Base-by-base conservation (phyloP, 2,113 vertebrate species). In the Etia nguti region DNA sequence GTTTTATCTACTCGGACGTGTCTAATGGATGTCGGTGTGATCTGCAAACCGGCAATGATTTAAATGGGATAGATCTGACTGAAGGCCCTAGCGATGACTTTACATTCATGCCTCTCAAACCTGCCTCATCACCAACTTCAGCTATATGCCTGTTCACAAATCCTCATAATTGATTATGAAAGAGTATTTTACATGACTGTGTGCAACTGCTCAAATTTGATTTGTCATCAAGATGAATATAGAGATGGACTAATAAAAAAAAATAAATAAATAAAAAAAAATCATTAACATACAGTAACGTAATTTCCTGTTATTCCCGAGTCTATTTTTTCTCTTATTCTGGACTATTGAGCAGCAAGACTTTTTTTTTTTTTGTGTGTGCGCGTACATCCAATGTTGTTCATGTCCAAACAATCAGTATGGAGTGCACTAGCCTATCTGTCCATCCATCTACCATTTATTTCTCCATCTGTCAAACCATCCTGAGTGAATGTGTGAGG, bases 391-490 rank as follows among this genome's bases (percentile, higher is more conserved):
- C 12, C 29, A 59, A 5, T 79, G n/a, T 36, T 24, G 9, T 82
- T 81, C 34, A 38, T 84, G 9, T 81, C 15, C 2, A 79, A 81
- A 90, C 48, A 82, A 83, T 89, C 62, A 34, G 48, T 26, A 79
- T 62, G 60, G 34, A 79, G 65, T 41, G 31, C 68, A 85, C 57
- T 12, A 65, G 54, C 57, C 70, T 59, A 80, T 84, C 87, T 41
- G 24, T 81, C 84, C 73, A 79, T 65, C 56, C 46, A 36, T 73
- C 54, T 52, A 52, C 18, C 24, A 82, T 89, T 73, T 54, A 86
- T 93, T 88, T 85, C 81, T 91, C 89, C 82, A 86, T 86, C 83
- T 87, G 62, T 89, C 92, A 89, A 55, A 85, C 20, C 46, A 52
- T 88, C 88, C 22, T 36, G 11, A 50, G 80, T 86, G 86, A 84